These are phyloP conservation scores for Eurystomus glaucurus DNA, from an alignment of 2,797 vertebrate species.

Conservation along the genomic window DNA sequence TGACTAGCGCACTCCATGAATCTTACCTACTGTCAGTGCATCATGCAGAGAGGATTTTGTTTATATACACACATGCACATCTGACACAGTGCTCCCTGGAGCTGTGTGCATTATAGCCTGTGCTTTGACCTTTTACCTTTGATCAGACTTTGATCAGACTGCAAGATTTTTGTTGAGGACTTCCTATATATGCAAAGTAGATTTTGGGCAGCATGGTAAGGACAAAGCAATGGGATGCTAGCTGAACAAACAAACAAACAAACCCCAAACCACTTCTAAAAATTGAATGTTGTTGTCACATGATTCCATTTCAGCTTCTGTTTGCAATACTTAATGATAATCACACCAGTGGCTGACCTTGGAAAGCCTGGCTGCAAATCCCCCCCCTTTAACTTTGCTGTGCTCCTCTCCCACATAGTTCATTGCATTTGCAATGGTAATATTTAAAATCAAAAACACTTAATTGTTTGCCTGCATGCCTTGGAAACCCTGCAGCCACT, in stretches of 20 bases:
- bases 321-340: not conserved
- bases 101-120: not conserved
- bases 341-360: not conserved
- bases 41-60: not conserved
- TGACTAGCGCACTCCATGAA: slow-evolving; percentile 10
- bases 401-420: not conserved
- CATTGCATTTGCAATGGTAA: not conserved
- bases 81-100: not conserved
- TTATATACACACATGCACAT: not conserved
- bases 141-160: not conserved
- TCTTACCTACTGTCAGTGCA: not conserved
- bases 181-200: not conserved
- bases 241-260: slow-evolving; percentile 10
- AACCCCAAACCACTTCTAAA: not conserved
- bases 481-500: not conserved
- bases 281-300: not conserved
- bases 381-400: not conserved
- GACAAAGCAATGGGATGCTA: not conserved
- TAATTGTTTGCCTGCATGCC: not conserved
- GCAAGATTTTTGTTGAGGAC: not conserved
- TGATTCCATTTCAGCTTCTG: not conserved
- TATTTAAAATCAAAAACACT: not conserved
- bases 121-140: not conserved
- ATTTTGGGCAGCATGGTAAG: fast-evolving
- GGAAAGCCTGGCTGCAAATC: not conserved